Evolutionary conservation across 2,888 invertebrate species (phyloP), one percentile per base, ranked within the genome.

Genomic region (Hermaeophaga mercurialis): DNA sequence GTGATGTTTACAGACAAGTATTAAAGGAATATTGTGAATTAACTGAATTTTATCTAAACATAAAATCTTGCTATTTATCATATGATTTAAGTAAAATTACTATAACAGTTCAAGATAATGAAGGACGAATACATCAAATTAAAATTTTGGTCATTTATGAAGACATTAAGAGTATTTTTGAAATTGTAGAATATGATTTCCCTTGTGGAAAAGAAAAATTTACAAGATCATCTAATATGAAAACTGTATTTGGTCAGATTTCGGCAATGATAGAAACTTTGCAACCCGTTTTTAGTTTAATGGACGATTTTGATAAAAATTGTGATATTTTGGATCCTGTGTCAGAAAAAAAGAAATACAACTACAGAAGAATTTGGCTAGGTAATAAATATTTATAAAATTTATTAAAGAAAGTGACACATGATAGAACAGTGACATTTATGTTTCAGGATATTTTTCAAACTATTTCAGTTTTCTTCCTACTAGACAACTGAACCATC

Each of bases 271-370:
- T 79, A 7, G 71, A 74, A 12, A 54, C 53, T 3, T 59, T 78
- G 39, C 76, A 78, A 50, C 64, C 65, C 4, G 77, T 75, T 64
- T 80, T 80, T 66, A 67, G 77, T 61, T 58, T 73, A 9, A 74
- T 80, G 75, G 78, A 78, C 41, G 69, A 68, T 12, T 62, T 80
- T 14, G 80, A 80, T 70, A 50, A 18, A 12, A 67, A 64, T 47
- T 75, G 75, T 63, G 74, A 73, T 65, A 72, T 80, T 44, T 63
- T 80, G 38, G 80, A 80, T 66, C 80, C 80, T 5, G 70, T 72
- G 47, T 64, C 66, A 9, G 76, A 76, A 4, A 73, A 67, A 1
- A 66, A 68, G 50, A 70, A 69, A 36, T 75, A 78, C 63, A 67
- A 65, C 44, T 73, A 75, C 56, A 68, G 80, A 19, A 71, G 79